Evolutionary conservation across 1,140 invertebrate genomes (phyloP), one percentile per base, ranked within the genome.

Genomic region (Diploscapter pachys): DNA sequence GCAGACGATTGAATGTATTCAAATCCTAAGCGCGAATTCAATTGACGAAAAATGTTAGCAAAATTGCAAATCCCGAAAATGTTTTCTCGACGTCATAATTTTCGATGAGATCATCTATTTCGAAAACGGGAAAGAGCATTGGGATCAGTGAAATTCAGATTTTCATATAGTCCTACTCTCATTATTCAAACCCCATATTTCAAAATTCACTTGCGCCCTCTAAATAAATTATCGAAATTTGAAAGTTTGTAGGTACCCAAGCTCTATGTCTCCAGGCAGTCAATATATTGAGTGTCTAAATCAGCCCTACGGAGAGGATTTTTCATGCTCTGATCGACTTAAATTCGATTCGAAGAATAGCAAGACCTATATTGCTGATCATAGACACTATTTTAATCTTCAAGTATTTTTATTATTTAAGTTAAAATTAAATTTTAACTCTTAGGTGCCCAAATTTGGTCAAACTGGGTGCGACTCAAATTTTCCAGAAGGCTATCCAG

Each of bases 241-340:
- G 31, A n/a, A n/a, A 31, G 6, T 64, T 64, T 31, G 31, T 55
- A 68, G 66, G 66, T 68, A 68, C 51, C 66, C 66, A 6, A 54
- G 9, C 0, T 68, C 66, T 6, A 68, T 68, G 66, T 55, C 57
- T 48, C 66, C 66, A n/a, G 66, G 66, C 8, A 55, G 52, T 5
- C 5, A 51, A 6, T 68, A 68, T 48, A 50, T 6, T 5, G 66
- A 55, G 9, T 68, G 66, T 55, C 9, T 48, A n/a, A 55, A 55
- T 68, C 66, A 68, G 66, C 66, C 66, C 6, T 55, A 51, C 53
- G 50, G 56, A n/a, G 66, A 68, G 48, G 66, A 68, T 55, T 55
- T 68, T 9, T 13, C 53, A 8, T 68, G 66, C 66, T 68, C 66
- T 54, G 66, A 68, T 55, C 66, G 56, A 53, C 52, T 68, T 52